Percentiles rank a stretch among this genome's conserved stretches.
phyloP scores from a whole-genome alignment of 1,140 invertebrate genomes.

The Drosophila sp. region DNA sequence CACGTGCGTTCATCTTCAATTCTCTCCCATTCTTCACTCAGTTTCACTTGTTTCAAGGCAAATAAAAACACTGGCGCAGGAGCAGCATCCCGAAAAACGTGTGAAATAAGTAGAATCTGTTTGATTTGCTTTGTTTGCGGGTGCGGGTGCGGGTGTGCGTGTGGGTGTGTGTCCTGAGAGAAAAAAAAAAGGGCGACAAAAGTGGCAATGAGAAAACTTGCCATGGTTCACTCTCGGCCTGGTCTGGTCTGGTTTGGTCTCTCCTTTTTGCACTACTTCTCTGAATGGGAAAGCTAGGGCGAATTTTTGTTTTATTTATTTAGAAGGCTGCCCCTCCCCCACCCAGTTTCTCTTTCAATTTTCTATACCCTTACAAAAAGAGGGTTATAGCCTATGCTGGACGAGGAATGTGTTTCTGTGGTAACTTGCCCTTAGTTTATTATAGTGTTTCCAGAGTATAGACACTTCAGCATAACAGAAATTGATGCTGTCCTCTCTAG shows the following conservation, averaged over 20 bases:
- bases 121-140: slow-evolving; percentile 64
- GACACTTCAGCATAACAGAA: slow-evolving; percentile 8
- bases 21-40: slow-evolving; percentile 16
- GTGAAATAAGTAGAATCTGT: slow-evolving; percentile 79
- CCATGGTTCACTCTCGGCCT: neutral
- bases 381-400: neutral
- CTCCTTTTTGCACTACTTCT: slow-evolving; percentile 15
- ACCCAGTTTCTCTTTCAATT: neutral
- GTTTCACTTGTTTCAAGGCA: slow-evolving; percentile 74
- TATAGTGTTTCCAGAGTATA: neutral
- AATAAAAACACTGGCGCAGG: slow-evolving; percentile 40
- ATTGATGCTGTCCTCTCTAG: slow-evolving; percentile 12
- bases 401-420: no score
- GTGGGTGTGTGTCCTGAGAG: slow-evolving; percentile 8
- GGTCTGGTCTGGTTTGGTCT: neutral
- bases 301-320: slow-evolving; percentile 60
- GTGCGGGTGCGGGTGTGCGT: slow-evolving; percentile 13
- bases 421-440: neutral
- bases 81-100: slow-evolving; percentile 67
- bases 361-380: neutral
- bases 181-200: slow-evolving; percentile 43
- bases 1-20: slow-evolving; percentile 54
- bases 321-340: neutral
- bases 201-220: slow-evolving; percentile 33
- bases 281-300: slow-evolving; percentile 4